Evolutionary conservation across 2,888 invertebrate genomes (phyloP).

Genomic region (Stenolophus ochropezus): DNA sequence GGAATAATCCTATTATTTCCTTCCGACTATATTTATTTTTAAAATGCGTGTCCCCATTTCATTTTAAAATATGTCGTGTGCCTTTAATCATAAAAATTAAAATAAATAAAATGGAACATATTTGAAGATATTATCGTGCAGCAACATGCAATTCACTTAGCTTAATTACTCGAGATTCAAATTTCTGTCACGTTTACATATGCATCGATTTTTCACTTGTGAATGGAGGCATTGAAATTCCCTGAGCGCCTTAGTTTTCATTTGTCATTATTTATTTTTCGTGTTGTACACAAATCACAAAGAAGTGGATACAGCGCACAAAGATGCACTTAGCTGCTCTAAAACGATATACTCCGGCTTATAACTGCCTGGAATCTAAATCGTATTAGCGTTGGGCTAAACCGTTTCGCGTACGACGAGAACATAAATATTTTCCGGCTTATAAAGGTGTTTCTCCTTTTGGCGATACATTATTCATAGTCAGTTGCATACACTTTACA

Average conservation of each 20-base stretch:
- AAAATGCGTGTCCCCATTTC: not conserved
- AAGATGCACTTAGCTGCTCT: constrained; percentile 7
- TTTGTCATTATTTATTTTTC: constrained; percentile 16
- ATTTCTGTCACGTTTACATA: not conserved
- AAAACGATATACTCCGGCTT: constrained; percentile 17
- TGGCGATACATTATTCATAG: constrained; percentile 53
- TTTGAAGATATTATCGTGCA: not conserved
- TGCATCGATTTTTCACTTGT: not conserved
- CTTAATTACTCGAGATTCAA: not conserved
- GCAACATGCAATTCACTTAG: not conserved
- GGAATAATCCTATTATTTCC: too few species aligned
- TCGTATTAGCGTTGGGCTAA: constrained; percentile 11
- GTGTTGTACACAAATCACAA: not conserved
- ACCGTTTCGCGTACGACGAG: constrained; percentile 12
- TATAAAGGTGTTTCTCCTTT: constrained; percentile 51
- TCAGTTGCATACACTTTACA: constrained; percentile 51
- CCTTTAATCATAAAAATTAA: not conserved
- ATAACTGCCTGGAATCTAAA: constrained; percentile 24
- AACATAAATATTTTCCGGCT: constrained; percentile 48
- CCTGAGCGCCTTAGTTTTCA: not conserved
- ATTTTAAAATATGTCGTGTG: not conserved
- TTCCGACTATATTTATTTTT: too few species aligned
- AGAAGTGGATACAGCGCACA: not conserved
- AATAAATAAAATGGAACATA: not conserved
- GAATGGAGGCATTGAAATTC: constrained; percentile 8